phyloP scores from a whole-genome alignment of 1,140 invertebrate genomes.

The Euura saliciscinereae region DNA sequence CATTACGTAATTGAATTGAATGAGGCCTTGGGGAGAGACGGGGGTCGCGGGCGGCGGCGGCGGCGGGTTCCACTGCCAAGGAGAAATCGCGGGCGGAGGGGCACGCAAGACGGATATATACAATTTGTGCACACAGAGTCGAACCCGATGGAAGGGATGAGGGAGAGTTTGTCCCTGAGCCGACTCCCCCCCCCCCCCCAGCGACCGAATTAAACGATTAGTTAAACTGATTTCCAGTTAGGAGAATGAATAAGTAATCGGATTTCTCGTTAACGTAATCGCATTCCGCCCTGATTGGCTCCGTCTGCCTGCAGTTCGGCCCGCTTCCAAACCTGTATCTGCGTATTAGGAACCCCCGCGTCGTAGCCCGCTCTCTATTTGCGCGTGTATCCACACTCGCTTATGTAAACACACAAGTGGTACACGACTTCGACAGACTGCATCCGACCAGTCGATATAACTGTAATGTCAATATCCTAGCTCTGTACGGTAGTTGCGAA shows the following conservation, averaged over 20 bases:
- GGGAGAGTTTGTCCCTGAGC: conserved; percentile 21
- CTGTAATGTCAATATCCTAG: no score
- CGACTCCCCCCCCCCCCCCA: conserved; percentile 27
- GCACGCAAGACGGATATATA: neutral
- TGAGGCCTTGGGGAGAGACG: conserved; percentile 36
- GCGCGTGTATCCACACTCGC: neutral
- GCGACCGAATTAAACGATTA: conserved; percentile 60
- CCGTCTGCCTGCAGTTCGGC: conserved; percentile 50
- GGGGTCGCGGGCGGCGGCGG: neutral
- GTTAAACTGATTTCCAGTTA: conserved; percentile 62
- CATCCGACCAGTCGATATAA: no score
- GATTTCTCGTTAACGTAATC: conserved; percentile 62
- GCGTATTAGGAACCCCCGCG: conserved; percentile 11
- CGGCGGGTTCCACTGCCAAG: neutral
- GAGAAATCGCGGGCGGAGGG: neutral
- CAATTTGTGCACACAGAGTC: neutral
- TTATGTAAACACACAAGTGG: neutral
- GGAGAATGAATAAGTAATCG: conserved; percentile 62
- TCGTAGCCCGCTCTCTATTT: neutral
- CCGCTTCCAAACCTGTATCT: conserved; percentile 32
- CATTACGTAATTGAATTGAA: conserved; percentile 62
- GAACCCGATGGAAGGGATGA: neutral
- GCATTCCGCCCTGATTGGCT: conserved; percentile 58
- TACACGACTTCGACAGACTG: no score
- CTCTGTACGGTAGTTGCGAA: no score